Evolutionary conservation across 2,113 vertebrate species (phyloP).

Genomic region (Ellobius talpinus): DNA sequence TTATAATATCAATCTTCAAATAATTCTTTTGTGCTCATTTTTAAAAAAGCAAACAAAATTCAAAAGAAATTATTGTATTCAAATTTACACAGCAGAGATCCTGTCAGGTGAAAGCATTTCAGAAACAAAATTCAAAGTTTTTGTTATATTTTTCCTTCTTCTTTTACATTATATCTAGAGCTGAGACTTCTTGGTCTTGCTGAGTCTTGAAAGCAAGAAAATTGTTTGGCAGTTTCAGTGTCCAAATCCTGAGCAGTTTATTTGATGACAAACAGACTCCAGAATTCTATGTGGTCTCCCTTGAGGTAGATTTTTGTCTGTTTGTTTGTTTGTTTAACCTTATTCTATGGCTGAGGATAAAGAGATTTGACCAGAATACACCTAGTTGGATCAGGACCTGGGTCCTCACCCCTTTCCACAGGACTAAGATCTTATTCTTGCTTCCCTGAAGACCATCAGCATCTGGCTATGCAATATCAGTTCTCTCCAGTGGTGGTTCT

Average conservation of each 20-base stretch:
- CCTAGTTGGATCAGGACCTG: neutral
- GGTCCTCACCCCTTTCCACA: too few species aligned
- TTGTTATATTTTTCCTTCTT: neutral
- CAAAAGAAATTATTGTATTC: neutral
- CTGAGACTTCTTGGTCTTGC: neutral
- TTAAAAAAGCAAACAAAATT: neutral
- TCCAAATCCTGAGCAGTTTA: neutral
- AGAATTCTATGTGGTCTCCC: neutral
- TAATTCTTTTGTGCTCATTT: neutral
- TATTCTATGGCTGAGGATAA: neutral
- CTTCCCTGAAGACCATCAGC: too few species aligned
- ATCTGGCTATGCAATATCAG: neutral
- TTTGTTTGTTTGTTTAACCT: neutral
- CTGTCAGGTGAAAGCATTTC: neutral
- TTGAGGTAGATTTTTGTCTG: neutral
- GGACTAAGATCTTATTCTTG: neutral
- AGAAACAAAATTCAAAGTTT: neutral
- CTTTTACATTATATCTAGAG: neutral
- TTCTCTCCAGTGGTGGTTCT: neutral
- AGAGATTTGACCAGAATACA: neutral
- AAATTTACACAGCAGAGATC: neutral
- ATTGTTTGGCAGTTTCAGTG: neutral
- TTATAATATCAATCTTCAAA: neutral
- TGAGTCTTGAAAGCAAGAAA: neutral
- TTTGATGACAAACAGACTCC: neutral